A percentile compares a stretch with the other conserved stretches of the same genome.
Conservation (phyloP, 2,888 invertebrate genomes). For the Cerastis leucographa region DNA sequence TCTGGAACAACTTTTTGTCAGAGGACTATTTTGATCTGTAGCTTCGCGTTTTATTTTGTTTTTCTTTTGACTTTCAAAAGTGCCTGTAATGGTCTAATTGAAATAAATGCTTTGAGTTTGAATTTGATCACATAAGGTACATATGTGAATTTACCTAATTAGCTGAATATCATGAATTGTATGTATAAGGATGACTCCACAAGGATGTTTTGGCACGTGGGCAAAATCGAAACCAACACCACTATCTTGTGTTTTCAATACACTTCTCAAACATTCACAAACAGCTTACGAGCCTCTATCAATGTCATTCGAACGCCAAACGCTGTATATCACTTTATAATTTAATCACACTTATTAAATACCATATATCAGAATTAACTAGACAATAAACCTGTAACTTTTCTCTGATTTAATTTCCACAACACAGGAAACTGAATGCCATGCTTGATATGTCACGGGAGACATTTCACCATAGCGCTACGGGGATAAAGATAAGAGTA, state of each 20-base stretch:
- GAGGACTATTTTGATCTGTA: too few species aligned
- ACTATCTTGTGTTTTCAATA: neutral
- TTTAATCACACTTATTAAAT: neutral
- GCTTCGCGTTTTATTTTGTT: too few species aligned
- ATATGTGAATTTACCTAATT: neutral
- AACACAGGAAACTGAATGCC: slow-evolving; percentile 31
- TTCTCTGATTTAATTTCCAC: neutral
- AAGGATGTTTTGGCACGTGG: neutral
- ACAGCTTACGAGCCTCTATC: neutral
- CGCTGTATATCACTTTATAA: neutral
- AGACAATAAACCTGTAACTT: neutral
- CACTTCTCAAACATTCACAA: neutral
- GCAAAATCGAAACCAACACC: neutral
- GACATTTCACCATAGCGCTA: slow-evolving; percentile 45
- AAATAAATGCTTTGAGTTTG: too few species aligned
- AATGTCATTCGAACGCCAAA: neutral
- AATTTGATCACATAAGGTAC: too few species aligned
- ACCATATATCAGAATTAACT: neutral
- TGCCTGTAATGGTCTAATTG: too few species aligned
- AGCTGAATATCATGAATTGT: neutral
- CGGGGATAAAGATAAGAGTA: slow-evolving; percentile 55
- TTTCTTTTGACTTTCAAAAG: too few species aligned
- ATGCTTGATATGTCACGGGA: slow-evolving; percentile 41
- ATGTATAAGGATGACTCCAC: neutral
- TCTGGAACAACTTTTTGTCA: neutral